phyloP scores from a whole-genome alignment of 1,140 invertebrate genomes.

The Homalodisca vitripennis region DNA sequence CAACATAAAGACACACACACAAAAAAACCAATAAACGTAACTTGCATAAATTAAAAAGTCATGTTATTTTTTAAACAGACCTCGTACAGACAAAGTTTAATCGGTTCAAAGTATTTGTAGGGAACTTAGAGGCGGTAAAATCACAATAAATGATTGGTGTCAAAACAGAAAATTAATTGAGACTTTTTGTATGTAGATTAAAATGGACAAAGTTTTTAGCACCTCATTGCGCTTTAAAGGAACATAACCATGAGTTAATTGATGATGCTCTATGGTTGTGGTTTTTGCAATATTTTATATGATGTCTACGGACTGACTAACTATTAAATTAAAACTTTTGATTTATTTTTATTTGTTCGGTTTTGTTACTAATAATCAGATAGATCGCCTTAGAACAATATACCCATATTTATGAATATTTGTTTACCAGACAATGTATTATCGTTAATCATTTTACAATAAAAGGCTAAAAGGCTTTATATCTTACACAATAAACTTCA shows the following conservation, averaged over 20 bases:
- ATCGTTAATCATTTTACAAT: not conserved
- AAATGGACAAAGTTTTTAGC: not conserved
- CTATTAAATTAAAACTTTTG: not conserved
- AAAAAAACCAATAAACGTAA: too few relatives aligned
- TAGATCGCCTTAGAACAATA: too few relatives aligned
- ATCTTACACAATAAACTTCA: too few relatives aligned
- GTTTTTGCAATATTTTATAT: too few relatives aligned
- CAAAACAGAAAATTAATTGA: not conserved
- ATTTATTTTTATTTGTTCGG: too few relatives aligned
- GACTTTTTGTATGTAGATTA: not conserved
- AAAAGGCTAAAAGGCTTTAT: not conserved
- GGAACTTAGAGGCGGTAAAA: not conserved
- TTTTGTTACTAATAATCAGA: too few relatives aligned
- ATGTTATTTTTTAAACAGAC: too few relatives aligned
- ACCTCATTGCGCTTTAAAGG: not conserved
- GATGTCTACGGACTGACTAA: not conserved
- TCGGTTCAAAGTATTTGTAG: constrained; percentile 1
- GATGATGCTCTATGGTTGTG: too few relatives aligned
- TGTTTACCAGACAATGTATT: not conserved
- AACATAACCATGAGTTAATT: too few relatives aligned
- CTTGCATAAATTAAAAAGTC: too few relatives aligned
- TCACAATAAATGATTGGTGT: not conserved
- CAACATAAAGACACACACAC: too few relatives aligned
- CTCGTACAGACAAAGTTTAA: not conserved
- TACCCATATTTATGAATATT: not conserved